phyloP scores from a whole-genome alignment of 2,113 vertebrate species.

The Bambusicola thoracicus region DNA sequence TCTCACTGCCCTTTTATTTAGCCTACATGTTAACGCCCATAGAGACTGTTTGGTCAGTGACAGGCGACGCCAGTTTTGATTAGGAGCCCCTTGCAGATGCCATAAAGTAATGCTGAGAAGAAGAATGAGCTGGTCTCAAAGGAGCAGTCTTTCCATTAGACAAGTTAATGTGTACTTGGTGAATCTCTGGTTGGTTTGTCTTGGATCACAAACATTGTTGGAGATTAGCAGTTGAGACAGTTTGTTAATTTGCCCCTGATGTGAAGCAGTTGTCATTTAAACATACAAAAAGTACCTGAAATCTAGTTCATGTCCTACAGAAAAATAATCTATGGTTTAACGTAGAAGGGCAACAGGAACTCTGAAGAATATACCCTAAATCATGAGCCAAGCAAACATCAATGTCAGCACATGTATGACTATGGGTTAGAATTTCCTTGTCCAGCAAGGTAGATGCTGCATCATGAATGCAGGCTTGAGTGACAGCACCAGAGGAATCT shows the following conservation, averaged over 20 bases:
- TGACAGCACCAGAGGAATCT: neutral
- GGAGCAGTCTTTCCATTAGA: neutral
- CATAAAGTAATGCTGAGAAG: neutral
- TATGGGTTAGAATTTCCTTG: neutral
- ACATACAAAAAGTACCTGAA: neutral
- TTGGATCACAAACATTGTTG: neutral
- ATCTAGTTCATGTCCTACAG: neutral
- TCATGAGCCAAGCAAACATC: neutral
- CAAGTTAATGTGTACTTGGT: neutral
- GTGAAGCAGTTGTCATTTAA: neutral
- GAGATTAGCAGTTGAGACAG: neutral
- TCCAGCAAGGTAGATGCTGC: neutral
- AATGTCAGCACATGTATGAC: neutral
- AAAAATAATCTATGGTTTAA: neutral
- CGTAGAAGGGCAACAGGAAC: neutral
- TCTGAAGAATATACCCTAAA: neutral
- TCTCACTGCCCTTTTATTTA: neutral
- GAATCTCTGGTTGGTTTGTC: neutral
- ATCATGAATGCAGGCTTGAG: neutral
- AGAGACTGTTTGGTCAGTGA: neutral
- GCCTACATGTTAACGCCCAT: fast-evolving
- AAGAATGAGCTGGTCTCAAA: neutral
- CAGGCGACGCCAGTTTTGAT: neutral
- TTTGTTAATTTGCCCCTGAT: neutral
- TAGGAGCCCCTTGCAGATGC: neutral